A percentile compares a stretch with the other conserved stretches of the same genome.
These are phyloP conservation scores for Dolichomitus sp. DNA, from an alignment of 2,888 invertebrate genomes.

Conservation along the genomic window DNA sequence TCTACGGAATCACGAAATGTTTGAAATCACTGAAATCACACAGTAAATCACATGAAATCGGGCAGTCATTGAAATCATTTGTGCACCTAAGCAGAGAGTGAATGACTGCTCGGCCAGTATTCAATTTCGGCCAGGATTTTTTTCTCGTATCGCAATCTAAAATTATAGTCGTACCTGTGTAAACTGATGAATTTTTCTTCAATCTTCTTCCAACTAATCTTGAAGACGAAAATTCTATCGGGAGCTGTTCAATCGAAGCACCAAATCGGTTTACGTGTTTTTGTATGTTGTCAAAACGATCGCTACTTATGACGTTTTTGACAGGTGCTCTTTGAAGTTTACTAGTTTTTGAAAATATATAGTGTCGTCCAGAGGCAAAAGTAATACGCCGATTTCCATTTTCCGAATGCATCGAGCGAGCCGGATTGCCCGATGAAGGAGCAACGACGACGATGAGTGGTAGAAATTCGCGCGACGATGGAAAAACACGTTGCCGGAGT, in stretches of 20 bases:
- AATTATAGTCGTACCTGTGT: constrained; percentile 1
- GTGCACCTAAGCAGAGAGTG: neutral
- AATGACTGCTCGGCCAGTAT: neutral
- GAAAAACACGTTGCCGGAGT: no score
- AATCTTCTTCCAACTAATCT: neutral
- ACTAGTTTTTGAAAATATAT: neutral
- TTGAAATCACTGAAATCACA: constrained; percentile 14
- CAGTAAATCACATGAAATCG: constrained; percentile 10
- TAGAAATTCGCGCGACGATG: no score
- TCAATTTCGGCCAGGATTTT: neutral
- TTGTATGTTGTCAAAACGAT: neutral
- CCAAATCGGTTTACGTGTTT: neutral
- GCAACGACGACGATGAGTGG: no score
- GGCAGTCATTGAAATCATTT: neutral
- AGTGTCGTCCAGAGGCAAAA: no score
- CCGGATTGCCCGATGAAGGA: no score
- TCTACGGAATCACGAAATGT: constrained; percentile 20
- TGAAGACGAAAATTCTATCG: neutral
- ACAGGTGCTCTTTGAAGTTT: constrained; percentile 3
- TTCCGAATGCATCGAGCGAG: no score
- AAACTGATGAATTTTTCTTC: neutral
- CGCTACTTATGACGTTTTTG: constrained; percentile 1
- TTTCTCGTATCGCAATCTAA: neutral
- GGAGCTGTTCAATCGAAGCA: neutral
- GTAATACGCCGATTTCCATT: no score